Evolutionary conservation across 2,888 invertebrate species (phyloP).

Genomic region (Macrosiphum euphorbiae): DNA sequence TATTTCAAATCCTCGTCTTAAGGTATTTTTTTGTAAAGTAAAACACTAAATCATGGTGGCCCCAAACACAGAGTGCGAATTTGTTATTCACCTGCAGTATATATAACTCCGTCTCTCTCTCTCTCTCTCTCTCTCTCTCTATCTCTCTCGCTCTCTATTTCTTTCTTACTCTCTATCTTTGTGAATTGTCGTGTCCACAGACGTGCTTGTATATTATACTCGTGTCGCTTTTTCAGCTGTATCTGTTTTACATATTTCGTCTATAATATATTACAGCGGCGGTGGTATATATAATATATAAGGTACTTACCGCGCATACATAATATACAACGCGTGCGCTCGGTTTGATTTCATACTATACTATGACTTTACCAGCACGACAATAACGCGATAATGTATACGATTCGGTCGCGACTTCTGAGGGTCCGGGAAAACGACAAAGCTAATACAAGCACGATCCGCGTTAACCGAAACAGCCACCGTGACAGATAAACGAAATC

Average conservation of each 20-base stretch:
- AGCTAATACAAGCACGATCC: slow-evolving; percentile 2
- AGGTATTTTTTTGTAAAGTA: not conserved
- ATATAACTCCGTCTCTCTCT: not conserved
- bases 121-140: not conserved
- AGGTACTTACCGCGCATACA: not conserved
- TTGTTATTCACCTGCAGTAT: not conserved
- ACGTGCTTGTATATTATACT: not conserved
- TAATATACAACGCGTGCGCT: not conserved
- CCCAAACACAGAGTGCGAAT: not conserved
- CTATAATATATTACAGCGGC: not conserved
- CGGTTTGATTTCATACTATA: not conserved
- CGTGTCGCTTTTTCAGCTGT: not conserved
- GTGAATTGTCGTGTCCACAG: not conserved
- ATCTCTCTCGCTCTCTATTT: not conserved
- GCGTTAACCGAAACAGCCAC: not conserved
- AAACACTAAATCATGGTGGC: not conserved
- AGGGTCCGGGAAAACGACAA: not conserved
- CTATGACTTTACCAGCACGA: not conserved
- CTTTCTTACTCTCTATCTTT: not conserved
- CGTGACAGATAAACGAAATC: not conserved
- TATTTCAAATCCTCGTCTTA: not conserved
- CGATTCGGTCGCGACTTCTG: not conserved
- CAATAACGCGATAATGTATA: not conserved
- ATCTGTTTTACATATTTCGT: slow-evolving; percentile 14
- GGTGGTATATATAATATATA: not conserved